Evolutionary conservation across 2,888 invertebrate species (phyloP).

Genomic region (Nephrocerus scutellatus): DNA sequence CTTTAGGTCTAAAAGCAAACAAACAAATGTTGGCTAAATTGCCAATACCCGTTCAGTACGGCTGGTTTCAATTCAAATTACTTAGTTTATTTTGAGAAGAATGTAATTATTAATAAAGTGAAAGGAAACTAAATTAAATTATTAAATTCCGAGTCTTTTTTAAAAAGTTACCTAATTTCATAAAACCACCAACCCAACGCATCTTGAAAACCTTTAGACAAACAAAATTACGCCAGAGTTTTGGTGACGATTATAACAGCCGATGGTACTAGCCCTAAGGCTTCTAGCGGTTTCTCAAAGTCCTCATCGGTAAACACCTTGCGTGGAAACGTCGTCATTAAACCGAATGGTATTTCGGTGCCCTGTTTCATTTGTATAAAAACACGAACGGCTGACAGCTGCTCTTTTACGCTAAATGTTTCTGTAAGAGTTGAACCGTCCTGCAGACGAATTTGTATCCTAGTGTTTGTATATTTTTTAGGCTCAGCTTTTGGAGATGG

Average conservation of each 20-base stretch:
- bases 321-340: slow-evolving; percentile 89
- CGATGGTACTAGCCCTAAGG: slow-evolving; percentile 77
- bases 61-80: too few species aligned
- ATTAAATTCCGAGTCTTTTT: too few species aligned
- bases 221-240: slow-evolving; percentile 30
- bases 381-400: slow-evolving; percentile 81
- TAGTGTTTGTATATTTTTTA: slow-evolving; percentile 63
- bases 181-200: too few species aligned
- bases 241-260: slow-evolving; percentile 74
- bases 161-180: too few species aligned
- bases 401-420: slow-evolving; percentile 78
- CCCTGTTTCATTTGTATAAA: slow-evolving; percentile 77
- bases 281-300: slow-evolving; percentile 78
- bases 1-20: too few species aligned
- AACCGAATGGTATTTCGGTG: slow-evolving; percentile 65
- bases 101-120: too few species aligned
- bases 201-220: too few species aligned
- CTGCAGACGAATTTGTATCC: slow-evolving; percentile 69
- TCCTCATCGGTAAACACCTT: slow-evolving; percentile 81
- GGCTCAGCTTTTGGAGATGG: slow-evolving; percentile 32
- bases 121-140: too few species aligned
- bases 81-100: too few species aligned
- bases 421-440: slow-evolving; percentile 68
- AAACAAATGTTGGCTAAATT: too few species aligned
- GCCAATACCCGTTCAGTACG: too few species aligned